Percentiles rank a stretch among this genome's conserved stretches.
These are phyloP conservation scores for Steatornis caripensis DNA, from an alignment of 2,113 vertebrate species.

Conservation along the genomic window DNA sequence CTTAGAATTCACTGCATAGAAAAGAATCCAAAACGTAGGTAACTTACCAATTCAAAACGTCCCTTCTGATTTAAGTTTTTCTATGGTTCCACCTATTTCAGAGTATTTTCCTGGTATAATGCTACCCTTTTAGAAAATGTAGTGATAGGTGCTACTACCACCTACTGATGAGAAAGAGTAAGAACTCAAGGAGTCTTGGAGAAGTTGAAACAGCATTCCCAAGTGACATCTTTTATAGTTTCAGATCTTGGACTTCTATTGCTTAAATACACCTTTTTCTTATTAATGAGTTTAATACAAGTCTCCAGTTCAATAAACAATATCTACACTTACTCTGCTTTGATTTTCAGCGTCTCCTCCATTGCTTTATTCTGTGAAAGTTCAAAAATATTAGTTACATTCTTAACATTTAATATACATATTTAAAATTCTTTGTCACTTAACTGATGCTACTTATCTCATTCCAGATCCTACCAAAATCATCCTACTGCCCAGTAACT, in stretches of 20 bases:
- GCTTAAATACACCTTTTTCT: background rate
- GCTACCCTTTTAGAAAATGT: background rate
- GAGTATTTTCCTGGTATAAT: background rate
- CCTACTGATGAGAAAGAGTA: slow-evolving; percentile 17
- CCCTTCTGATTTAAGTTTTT: background rate
- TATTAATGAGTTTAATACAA: background rate
- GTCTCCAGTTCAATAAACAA: background rate
- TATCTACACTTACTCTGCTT: slow-evolving; percentile 79
- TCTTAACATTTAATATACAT: background rate
- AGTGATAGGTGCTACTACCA: slow-evolving; percentile 20
- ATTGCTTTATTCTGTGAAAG: slow-evolving; percentile 66
- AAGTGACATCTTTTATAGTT: background rate
- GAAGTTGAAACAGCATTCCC: background rate
- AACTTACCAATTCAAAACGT: background rate
- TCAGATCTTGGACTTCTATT: background rate
- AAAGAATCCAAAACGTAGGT: background rate
- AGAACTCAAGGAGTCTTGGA: background rate
- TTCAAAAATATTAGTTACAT: background rate
- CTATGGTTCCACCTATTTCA: background rate
- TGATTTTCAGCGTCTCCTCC: slow-evolving; percentile 78
- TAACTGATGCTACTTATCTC: background rate
- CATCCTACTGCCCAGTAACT: background rate
- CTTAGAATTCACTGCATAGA: background rate
- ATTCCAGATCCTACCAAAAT: background rate
- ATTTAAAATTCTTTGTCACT: background rate